Base-by-base conservation (phyloP, 2,888 invertebrate genomes). In the Philaethria dido region DNA sequence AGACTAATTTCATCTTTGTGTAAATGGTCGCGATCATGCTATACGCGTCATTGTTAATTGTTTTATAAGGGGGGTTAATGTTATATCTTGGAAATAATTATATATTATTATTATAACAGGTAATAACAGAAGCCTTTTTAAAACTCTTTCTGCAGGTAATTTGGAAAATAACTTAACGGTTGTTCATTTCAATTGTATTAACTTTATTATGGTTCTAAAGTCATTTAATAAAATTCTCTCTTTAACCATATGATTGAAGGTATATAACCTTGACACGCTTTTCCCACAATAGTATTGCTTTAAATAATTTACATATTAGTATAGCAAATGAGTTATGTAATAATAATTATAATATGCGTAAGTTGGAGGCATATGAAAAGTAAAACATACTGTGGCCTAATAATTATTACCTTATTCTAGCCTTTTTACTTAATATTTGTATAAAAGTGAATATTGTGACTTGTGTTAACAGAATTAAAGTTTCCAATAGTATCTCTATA, bases 261-360 rank as follows among this genome's bases (percentile, higher is more conserved):
- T 67, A 67, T 69, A 57, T 57, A 64, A 61, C 67, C 69, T 69
- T 69, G 69, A 29, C 69, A 50, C 52, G 57, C 69, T 67, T 64
- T 69, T 50, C 42, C 33, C 47, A 61, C 25, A 62, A 33, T 57
- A 47, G 22, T 57, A 57, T 62, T 47, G 29, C 42, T 63, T 39
- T 52, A 54, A 54, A 66, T 45, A 61, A 66, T 61, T 50, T 33
- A 54, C 60, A 60, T 63, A 42, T 54, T 67, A 59, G 47, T 29
- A 47, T 29, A 48, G 22, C 52, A 44, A 52, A 45, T 18, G 20
- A 52, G 45, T 67, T 63, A 52, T 63, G 63, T 47, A 33, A 45
- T 29, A 3, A 14, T 18, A 45, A 14, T 57, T 57, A 22, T 57
- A 57, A 22, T 55, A 60, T 60, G 8, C 33, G 9, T 47, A 59